Evolutionary conservation across 2,113 vertebrate genomes (phyloP), one percentile per base, ranked within the genome.

Genomic region (Colossoma macropomum): DNA sequence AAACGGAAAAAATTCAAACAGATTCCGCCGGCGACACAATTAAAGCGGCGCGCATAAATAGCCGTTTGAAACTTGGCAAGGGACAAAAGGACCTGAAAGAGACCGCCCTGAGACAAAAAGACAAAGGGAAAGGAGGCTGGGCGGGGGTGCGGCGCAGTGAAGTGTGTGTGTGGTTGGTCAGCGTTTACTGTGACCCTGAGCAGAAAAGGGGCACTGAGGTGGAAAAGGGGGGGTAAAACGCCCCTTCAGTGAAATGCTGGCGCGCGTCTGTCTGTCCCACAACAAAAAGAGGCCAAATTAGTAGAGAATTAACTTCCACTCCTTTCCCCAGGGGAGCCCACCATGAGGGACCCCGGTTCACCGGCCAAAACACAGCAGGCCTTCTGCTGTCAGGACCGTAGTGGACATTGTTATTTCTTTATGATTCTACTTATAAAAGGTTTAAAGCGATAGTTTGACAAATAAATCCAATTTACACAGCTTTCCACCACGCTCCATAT

Each of bases 31-130:
- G 79, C 86, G 48, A 87, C 88, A 90, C 91, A 93, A 92, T 94
- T 90, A 94, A 89, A 91, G 73, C 79, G 60, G 34, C 21, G 0
- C 27, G 32, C 89, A 93, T 90, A 92, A 93, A 91, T 82, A 91
- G 89, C 88, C 78, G n/a, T 88, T 89, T 91, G 91, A 91, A 92
- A 89, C 89, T 92, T 78, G 81, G 79, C 85, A 19, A 84, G 27
- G 89, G 81, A 94, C 92, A 93, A 93, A 93, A 88, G 90, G 76
- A 62, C 75, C 56, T 69, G 68, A 54, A 54, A 38, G 71, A 65
- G 50, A 62, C 19, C 45, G 65, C 5, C 48, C 72, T 54, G 27
- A 54, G 32, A 50, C 19, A 50, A 71, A 32, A 65, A 21, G 65
- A 45, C 59, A 63, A 74, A 75, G 68, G 19, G 21, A 52, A 75